A percentile compares a stretch with the other conserved stretches of the same genome.
Evolutionary conservation across 2,888 invertebrate species (phyloP).

Genomic region (Papilio protenor): DNA sequence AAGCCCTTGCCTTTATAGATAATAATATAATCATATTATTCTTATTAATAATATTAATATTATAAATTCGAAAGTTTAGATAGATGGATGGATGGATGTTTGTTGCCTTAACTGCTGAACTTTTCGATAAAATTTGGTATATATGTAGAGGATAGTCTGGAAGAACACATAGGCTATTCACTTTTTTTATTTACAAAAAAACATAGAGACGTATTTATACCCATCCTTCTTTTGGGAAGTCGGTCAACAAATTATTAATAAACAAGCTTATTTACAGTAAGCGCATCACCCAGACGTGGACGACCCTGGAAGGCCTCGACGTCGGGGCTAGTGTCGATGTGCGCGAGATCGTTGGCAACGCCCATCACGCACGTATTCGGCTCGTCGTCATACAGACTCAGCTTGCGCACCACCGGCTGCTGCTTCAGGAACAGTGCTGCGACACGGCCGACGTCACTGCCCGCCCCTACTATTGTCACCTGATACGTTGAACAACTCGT

Average conservation of each 20-base stretch:
- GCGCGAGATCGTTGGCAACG: constrained; percentile 71
- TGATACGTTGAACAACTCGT: constrained; percentile 44
- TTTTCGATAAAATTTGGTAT: too few species aligned
- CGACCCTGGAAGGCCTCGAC: constrained; percentile 74
- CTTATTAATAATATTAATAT: too few species aligned
- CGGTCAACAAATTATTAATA: background rate
- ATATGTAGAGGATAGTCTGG: too few species aligned
- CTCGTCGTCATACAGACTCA: constrained; percentile 70
- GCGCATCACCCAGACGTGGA: constrained; percentile 62
- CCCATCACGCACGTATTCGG: constrained; percentile 66
- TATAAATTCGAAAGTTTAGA: too few species aligned
- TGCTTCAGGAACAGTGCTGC: constrained; percentile 71
- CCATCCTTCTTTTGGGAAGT: too few species aligned
- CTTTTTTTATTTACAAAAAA: too few species aligned
- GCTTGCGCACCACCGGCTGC: constrained; percentile 64
- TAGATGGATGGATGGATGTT: too few species aligned
- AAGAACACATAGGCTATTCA: too few species aligned
- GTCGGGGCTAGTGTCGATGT: constrained; percentile 73
- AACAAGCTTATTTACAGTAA: constrained; percentile 57
- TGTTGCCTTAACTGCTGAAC: too few species aligned
- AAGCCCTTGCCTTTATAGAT: too few species aligned
- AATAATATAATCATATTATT: too few species aligned
- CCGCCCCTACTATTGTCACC: constrained; percentile 75
- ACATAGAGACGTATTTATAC: too few species aligned
- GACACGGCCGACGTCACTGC: constrained; percentile 72